Conservation (phyloP, 1,140 invertebrate genomes). For the Eupeodes corollae region DNA sequence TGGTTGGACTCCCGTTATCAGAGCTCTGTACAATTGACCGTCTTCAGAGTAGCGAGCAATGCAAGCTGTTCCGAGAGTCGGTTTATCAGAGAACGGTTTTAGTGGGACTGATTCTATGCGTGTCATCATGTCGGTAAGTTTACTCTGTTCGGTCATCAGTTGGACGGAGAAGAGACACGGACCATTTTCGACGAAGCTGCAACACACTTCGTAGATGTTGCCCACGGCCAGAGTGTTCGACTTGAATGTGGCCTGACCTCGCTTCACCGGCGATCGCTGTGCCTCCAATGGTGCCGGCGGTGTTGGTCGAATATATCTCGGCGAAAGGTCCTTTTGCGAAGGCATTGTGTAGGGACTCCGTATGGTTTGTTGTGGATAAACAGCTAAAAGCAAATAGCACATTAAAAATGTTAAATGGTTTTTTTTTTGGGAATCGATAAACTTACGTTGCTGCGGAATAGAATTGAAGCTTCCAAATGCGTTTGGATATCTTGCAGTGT, state of each 20-base stretch:
- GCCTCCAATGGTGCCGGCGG: conserved; percentile 1
- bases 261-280: conserved; percentile 22
- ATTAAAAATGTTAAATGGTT: no score
- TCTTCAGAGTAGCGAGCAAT: conserved; percentile 54
- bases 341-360: conserved; percentile 6
- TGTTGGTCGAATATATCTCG: conserved; percentile 1
- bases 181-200: conserved; percentile 65
- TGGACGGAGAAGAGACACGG: conserved; percentile 63
- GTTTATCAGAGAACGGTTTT: conserved; percentile 47
- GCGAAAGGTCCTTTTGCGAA: neutral
- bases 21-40: conserved; percentile 54
- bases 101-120: conserved; percentile 49
- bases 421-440: no score
- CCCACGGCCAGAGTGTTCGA: conserved; percentile 44
- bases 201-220: conserved; percentile 48
- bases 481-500: no score
- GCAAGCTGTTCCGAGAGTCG: conserved; percentile 52
- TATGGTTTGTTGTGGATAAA: conserved; percentile 5
- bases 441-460: no score
- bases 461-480: no score
- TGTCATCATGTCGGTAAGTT: conserved; percentile 52
- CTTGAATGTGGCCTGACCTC: conserved; percentile 30
- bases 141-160: conserved; percentile 43
- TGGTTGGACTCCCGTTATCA: conserved; percentile 53
- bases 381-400: no score